A percentile compares a stretch with the other conserved stretches of the same genome.
These are phyloP conservation scores for Macaca mulatta DNA, from an alignment of 2,113 vertebrate genomes.

Conservation along the genomic window DNA sequence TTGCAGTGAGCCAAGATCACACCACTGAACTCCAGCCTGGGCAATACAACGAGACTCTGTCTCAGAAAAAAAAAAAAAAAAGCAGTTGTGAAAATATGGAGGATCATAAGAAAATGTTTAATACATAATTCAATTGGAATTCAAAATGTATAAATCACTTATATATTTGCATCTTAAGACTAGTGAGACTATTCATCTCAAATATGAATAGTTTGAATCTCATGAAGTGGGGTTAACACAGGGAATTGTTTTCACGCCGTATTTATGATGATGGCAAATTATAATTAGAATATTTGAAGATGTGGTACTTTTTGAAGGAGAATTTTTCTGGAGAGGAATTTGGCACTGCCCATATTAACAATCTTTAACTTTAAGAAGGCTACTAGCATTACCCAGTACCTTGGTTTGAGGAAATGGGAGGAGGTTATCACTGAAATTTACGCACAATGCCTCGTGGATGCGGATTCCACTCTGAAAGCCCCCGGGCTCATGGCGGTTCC, in stretches of 20 bases:
- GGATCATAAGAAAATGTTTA: neutral
- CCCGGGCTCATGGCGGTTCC: accelerated
- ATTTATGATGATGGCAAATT: neutral
- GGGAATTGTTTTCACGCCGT: neutral
- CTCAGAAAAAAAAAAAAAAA: too few relatives aligned
- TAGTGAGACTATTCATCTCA: neutral
- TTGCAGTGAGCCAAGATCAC: too few relatives aligned
- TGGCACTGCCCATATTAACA: neutral
- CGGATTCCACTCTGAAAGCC: accelerated
- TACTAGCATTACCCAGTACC: accelerated
- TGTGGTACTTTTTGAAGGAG: neutral
- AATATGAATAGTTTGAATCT: neutral
- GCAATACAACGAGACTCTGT: too few relatives aligned
- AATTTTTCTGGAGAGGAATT: neutral
- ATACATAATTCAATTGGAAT: neutral
- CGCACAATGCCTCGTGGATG: accelerated
- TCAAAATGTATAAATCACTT: neutral
- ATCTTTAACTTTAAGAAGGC: neutral
- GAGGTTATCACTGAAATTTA: accelerated
- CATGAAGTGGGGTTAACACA: neutral
- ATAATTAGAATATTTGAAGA: neutral
- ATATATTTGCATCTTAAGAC: slow-evolving; percentile 24
- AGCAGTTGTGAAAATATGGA: neutral
- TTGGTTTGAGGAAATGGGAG: accelerated
- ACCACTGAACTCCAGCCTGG: too few relatives aligned